Conservation (phyloP, 2,797 vertebrate species). For the Eutrigla gurnardus region DNA sequence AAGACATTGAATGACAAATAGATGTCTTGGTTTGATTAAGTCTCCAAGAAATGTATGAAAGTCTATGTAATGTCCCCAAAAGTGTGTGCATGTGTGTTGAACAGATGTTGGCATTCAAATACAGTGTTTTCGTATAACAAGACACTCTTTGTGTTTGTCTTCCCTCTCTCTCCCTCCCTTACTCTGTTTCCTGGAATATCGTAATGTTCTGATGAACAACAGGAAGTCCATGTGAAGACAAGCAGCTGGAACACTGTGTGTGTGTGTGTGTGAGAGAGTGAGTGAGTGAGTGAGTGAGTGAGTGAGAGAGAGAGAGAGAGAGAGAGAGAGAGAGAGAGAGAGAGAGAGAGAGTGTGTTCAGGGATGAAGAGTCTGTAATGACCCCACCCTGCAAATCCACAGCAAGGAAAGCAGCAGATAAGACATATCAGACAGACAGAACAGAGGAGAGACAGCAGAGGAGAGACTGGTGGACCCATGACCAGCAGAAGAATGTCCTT, state of each 20-base stretch:
- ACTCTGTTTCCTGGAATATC: conserved; percentile 12
- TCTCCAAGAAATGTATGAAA: too few relatives aligned
- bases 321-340: not conserved
- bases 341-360: not conserved
- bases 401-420: not conserved
- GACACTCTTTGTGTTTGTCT: not conserved
- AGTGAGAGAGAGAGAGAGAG: not conserved
- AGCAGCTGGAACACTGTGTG: not conserved
- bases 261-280: not conserved
- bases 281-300: not conserved
- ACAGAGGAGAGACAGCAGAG: not conserved
- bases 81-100: not conserved
- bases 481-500: conserved; percentile 12
- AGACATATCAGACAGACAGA: not conserved
- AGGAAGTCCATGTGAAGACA: conserved; percentile 17
- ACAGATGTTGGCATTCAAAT: conserved; percentile 4
- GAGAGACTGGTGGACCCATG: conserved; percentile 73
- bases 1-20: too few relatives aligned
- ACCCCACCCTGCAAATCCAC: too few relatives aligned
- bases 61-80: too few relatives aligned
- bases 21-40: too few relatives aligned
- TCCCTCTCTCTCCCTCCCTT: not conserved
- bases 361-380: too few relatives aligned
- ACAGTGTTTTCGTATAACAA: not conserved
- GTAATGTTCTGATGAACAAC: not conserved